phyloP scores from a whole-genome alignment of 2,113 vertebrate species.

The Ia io region DNA sequence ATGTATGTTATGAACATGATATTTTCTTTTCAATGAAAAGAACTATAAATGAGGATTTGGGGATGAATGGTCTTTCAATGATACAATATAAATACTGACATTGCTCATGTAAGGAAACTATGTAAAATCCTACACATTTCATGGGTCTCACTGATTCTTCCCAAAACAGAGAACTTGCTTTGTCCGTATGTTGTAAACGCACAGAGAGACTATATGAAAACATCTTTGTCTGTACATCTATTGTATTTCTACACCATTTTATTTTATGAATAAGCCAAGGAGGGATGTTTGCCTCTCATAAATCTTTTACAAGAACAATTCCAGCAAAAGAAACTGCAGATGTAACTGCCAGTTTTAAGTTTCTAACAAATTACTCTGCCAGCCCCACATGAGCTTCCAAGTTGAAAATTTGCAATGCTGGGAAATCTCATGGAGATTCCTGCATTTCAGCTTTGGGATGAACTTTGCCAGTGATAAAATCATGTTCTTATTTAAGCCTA shows the following conservation, averaged over 20 bases:
- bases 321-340: conserved; percentile 44
- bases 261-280: conserved; percentile 60
- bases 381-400: conserved; percentile 56
- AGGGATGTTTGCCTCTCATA: conserved; percentile 53
- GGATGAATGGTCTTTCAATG: neutral
- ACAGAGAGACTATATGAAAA: conserved; percentile 10
- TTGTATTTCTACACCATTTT: conserved; percentile 40
- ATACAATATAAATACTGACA: neutral
- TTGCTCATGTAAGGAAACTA: neutral
- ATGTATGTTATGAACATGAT: neutral
- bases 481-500: neutral
- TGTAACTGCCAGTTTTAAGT: conserved; percentile 65
- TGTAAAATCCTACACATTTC: neutral
- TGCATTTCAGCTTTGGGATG: conserved; percentile 38
- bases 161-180: neutral
- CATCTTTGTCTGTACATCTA: conserved; percentile 28
- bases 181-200: neutral
- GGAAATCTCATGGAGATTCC: conserved; percentile 32
- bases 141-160: conserved; percentile 6
- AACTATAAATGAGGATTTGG: conserved; percentile 4
- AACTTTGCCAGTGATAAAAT: conserved; percentile 22
- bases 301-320: conserved; percentile 66
- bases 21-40: neutral
- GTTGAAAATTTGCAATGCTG: conserved; percentile 55
- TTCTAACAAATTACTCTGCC: conserved; percentile 74